phyloP scores from a whole-genome alignment of 2,113 vertebrate species.

The Cynoglossus semilaevis region DNA sequence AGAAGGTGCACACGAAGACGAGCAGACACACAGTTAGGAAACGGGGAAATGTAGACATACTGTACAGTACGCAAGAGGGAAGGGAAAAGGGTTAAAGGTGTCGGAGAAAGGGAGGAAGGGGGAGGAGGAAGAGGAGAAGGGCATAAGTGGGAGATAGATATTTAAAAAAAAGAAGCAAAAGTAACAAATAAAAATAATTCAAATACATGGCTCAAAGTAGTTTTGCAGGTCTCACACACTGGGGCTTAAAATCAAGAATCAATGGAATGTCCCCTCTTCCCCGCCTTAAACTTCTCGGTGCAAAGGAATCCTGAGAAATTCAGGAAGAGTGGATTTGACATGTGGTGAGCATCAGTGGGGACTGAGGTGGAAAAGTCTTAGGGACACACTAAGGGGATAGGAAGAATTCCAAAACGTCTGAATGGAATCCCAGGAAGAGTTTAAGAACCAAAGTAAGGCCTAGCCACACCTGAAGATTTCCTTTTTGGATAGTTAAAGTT shows the following conservation, averaged over 20 bases:
- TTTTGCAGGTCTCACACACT: slow-evolving; percentile 77
- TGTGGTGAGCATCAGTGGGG: slow-evolving; percentile 10
- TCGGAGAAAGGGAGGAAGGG: slow-evolving; percentile 56
- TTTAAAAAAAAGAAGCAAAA: slow-evolving; percentile 78
- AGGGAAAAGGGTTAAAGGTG: slow-evolving; percentile 36
- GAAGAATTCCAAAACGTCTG: slow-evolving; percentile 68
- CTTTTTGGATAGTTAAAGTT: no score
- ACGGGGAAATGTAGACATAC: slow-evolving; percentile 57
- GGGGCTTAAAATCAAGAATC: slow-evolving; percentile 79
- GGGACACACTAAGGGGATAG: slow-evolving; percentile 39
- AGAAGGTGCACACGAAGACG: slow-evolving; percentile 59
- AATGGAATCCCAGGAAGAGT: slow-evolving; percentile 57
- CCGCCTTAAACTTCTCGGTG: slow-evolving; percentile 36
- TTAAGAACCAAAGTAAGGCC: no score
- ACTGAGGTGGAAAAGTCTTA: slow-evolving; percentile 3
- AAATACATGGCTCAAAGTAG: slow-evolving; percentile 71
- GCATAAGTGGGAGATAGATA: slow-evolving; percentile 70
- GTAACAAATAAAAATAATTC: slow-evolving; percentile 29
- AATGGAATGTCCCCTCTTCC: slow-evolving; percentile 45
- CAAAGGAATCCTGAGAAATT: slow-evolving; percentile 41
- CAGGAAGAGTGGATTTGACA: slow-evolving; percentile 33
- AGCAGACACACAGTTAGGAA: slow-evolving; percentile 51
- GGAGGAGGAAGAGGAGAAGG: slow-evolving; percentile 39
- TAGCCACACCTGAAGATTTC: no score
- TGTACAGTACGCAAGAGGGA: slow-evolving; percentile 57